Evolutionary conservation across 2,888 invertebrate genomes (phyloP).

Genomic region (Bimastos eiseni): DNA sequence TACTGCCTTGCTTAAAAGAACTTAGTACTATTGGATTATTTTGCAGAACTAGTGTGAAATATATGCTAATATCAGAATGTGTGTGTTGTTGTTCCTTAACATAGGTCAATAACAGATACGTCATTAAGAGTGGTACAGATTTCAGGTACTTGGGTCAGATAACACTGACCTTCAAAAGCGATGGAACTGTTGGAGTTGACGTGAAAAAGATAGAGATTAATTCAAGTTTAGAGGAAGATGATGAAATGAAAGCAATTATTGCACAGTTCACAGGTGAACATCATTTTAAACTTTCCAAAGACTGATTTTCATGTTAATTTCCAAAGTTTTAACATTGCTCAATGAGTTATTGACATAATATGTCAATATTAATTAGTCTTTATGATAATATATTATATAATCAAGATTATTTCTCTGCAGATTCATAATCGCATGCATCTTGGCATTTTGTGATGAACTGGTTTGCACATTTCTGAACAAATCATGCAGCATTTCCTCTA

Average conservation of each 20-base stretch:
- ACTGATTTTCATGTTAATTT: neutral
- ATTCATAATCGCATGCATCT: neutral
- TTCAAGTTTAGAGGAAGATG: constrained; percentile 70
- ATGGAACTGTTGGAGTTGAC: constrained; percentile 65
- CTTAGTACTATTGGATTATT: neutral
- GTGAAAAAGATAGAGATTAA: constrained; percentile 74
- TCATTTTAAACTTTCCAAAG: neutral
- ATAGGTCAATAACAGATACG: constrained; percentile 77
- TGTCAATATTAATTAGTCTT: no score
- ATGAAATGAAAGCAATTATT: constrained; percentile 72
- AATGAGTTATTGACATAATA: neutral
- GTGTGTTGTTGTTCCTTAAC: constrained; percentile 30
- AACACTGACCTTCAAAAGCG: constrained; percentile 67
- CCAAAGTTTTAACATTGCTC: neutral
- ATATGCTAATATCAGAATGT: neutral
- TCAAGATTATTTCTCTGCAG: neutral
- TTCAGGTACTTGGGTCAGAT: constrained; percentile 85
- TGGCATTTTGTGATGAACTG: no score
- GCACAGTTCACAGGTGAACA: constrained; percentile 72
- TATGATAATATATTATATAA: no score
- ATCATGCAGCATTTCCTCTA: no score
- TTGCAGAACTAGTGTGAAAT: neutral
- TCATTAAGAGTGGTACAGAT: constrained; percentile 88
- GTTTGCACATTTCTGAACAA: no score
- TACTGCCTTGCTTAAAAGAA: neutral